A percentile compares a stretch with the other conserved stretches of the same genome.
Conservation (phyloP, 2,113 vertebrate species). For the Cranoglanis bouderius region DNA sequence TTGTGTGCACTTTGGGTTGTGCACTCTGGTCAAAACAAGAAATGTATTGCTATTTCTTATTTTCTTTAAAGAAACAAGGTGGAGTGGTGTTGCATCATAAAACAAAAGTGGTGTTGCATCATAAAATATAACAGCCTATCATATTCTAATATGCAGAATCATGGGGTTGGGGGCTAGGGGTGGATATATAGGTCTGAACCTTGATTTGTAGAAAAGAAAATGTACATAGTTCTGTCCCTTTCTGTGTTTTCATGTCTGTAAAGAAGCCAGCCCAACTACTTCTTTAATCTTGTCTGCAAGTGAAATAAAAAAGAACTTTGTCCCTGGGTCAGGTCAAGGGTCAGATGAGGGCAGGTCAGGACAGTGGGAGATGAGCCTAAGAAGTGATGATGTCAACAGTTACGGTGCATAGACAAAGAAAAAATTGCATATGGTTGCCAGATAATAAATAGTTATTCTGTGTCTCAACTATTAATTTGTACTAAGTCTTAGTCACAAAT, state of each 20-base stretch:
- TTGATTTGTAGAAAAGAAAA: background rate
- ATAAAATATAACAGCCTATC: background rate
- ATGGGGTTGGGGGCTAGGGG: background rate
- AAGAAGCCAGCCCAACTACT: conserved; percentile 83
- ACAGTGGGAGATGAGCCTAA: background rate
- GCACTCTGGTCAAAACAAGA: background rate
- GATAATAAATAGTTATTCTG: background rate
- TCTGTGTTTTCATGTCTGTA: conserved; percentile 78
- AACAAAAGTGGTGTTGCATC: background rate
- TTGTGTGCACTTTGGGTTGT: background rate
- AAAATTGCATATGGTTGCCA: background rate
- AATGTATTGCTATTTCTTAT: conserved; percentile 48
- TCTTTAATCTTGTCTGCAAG: conserved; percentile 78
- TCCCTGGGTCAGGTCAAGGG: conserved; percentile 45
- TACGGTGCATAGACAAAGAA: background rate
- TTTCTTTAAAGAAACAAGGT: background rate
- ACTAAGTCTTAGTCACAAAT: background rate
- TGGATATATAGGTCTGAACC: background rate
- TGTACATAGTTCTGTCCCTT: conserved; percentile 59
- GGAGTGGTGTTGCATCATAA: background rate
- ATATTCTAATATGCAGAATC: background rate
- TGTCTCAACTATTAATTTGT: background rate
- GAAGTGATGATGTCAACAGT: background rate
- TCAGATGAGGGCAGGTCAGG: conserved; percentile 10
- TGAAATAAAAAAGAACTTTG: conserved; percentile 66